Conservation (phyloP, 2,797 vertebrate species). For the Macrochelys suwanniensis region DNA sequence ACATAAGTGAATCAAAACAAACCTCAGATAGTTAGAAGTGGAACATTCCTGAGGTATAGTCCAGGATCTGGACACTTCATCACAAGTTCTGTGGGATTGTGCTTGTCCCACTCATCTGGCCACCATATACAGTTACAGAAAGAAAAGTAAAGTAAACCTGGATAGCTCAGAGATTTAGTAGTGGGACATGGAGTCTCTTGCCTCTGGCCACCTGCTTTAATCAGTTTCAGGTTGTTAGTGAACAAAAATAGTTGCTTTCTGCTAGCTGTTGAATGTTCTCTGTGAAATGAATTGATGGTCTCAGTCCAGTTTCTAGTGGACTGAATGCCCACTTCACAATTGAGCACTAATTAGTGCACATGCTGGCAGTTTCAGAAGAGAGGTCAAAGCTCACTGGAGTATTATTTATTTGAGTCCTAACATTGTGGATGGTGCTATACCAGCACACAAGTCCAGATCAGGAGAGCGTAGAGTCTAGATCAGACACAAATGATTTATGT, state of each 20-base stretch:
- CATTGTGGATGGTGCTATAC: background rate
- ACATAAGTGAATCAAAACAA: background rate
- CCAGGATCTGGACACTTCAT: background rate
- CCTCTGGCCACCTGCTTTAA: background rate
- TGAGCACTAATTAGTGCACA: background rate
- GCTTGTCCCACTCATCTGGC: background rate
- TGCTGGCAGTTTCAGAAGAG: background rate
- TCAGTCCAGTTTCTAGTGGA: background rate
- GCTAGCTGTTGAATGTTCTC: background rate
- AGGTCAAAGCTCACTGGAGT: background rate
- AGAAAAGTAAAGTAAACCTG: background rate
- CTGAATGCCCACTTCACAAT: background rate
- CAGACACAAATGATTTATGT: background rate
- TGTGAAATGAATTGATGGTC: background rate
- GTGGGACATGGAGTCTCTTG: background rate
- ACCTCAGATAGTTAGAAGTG: background rate
- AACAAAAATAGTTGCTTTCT: background rate
- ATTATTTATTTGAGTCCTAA: background rate
- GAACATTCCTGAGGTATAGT: background rate
- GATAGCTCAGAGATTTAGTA: background rate
- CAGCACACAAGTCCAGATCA: background rate
- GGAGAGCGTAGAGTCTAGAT: background rate
- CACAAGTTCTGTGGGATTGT: background rate
- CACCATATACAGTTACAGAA: background rate
- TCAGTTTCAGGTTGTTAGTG: background rate